Evolutionary conservation across 2,113 vertebrate genomes (phyloP), one percentile per base, ranked within the genome.

Genomic region (Panthera tigris): DNA sequence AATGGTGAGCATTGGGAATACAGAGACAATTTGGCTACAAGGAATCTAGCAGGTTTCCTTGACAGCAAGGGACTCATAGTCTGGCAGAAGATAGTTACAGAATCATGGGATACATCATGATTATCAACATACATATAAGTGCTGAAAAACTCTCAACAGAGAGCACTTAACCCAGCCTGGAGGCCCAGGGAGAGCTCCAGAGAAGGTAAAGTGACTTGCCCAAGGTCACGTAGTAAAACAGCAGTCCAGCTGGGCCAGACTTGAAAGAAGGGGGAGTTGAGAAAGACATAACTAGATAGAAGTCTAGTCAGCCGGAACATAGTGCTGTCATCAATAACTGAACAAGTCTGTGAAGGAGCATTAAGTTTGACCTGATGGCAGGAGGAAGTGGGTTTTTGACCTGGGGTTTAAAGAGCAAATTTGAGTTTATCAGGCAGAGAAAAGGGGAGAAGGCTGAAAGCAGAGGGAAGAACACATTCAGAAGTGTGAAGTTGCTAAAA

Each of bases 211-310:
- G 33, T 69, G 63, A 88, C 88, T 90, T 95, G 74, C 15, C 18
- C 78, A 83, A 86, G 61, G 79, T 33, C 57, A 71, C 31, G 21
- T 13, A 84, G 71, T 41, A 79, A 84, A 91, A 78, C 50, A 55
- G 80, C n/a, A 11, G 45, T 50, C 71, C 83, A 61, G 69, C n/a
- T 93, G 50, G 84, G 61, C 9, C 86, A 23, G 63, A 80, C 33
- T 74, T 83, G 55, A 97, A 96, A 89, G 41, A 76, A 96, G 94
- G 33, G 18, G 65, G 66, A 96, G 82, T 91, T 81, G 33, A 94
- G 88, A 96, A 92, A 41, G 74, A 61, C 9, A 63, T 21, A 91
- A 52, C 68, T 68, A 91, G 74, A 61, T 45, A 61, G 66, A 90
- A 93, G 39, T 45, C 83, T 63, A 80, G 50, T 78, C n/a, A 95